Evolutionary conservation across 2,113 vertebrate genomes (phyloP), one percentile per base, ranked within the genome.

Genomic region (Paedocypris sp.): DNA sequence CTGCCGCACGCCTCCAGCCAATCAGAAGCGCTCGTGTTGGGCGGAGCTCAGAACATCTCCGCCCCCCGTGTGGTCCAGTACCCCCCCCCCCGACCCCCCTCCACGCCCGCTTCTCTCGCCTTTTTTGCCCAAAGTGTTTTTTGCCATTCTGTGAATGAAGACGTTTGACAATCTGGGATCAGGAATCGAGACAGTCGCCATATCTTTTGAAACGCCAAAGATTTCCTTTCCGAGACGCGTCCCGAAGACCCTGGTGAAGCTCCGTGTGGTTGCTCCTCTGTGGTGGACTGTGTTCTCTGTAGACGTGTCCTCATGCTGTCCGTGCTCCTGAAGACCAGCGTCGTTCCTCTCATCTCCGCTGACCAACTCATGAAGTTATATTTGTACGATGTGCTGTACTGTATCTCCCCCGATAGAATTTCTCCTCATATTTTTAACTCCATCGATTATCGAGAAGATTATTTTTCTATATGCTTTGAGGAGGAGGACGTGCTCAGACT

Each of bases 131-230:
- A 79, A 82, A 51, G 16, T n/a, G n/a, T 36, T 45, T 73, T 69
- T 71, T 84, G 82, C 83, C 75, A 73, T 69, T 62, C 64, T 84
- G 74, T 69, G 60, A 69, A 83, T 74, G 89, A 88, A 88, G 85
- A 85, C 85, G 61, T 66, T 79, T 48, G 80, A 86, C 85, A 89
- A 83, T 88, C 85, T 60, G 77, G 82, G 87, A 85, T 87, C 77
- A 60, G 71, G 84, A 83, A 80, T 77, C 79, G 81, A 77, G 76
- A 82, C 80, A 82, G 70, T 79, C 75, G 82, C 85, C 83, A 84
- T 86, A 84, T 80, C 48, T 81, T 80, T 82, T 81, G 72, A 76
- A 77, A 86, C 82, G 77, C 86, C 86, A 88, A 88, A 88, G 86
- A 86, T 67, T 85, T 85, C 56, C 66, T 79, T 85, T 84, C 12